Base-by-base conservation (phyloP, 2,797 vertebrate species). In the Cephalopachus bancanus region DNA sequence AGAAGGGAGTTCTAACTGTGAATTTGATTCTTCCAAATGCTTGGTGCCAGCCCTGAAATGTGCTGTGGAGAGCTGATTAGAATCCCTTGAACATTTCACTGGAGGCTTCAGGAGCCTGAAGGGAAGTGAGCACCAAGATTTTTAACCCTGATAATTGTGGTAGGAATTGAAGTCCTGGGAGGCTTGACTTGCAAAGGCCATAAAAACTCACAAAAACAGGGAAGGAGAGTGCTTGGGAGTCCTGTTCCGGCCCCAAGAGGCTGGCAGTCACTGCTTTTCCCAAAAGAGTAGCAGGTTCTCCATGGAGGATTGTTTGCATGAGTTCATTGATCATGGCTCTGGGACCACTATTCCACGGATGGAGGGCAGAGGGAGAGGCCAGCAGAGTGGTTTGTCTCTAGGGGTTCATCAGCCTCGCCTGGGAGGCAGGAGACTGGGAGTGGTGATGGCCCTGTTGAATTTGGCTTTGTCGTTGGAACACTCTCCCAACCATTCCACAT, bases 81-180 rank as follows among this genome's bases (percentile, higher is more conserved):
- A 98, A 98, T 97, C 92, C 80, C 89, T 85, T 88, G 91, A 91
- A 97, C 91, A 93, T 71, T 94, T 96, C 97, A 97, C 95, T 97
- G 96, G 79, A 97, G 96, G 95, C 92, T 95, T 96, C 90, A 96
- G 95, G 97, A 96, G 81, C 83, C 55, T 14, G 96, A 96, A 95
- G 62, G 91, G 2, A 44, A 6, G 44, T 28, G 10, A 26, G 1
- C 8, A 2, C 64, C 7, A 17, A 72, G 19, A 37, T 59, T 51
- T 65, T 51, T 12, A 71, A 60, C 37, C 33, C 60, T 16, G 53
- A 1, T 28, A 16, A 86, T 93, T 26, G 49, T 14, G 4, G 22
- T 65, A 11, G 30, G 67, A 93, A 37, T 79, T 69, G 49, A 37
- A 57, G 49, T 19, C 59, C 44, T 16, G 7, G 30, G 19, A 75